Percentiles rank a stretch among this genome's conserved stretches.
Conservation (phyloP, 2,113 vertebrate species). For the Toxotes chatareus region DNA sequence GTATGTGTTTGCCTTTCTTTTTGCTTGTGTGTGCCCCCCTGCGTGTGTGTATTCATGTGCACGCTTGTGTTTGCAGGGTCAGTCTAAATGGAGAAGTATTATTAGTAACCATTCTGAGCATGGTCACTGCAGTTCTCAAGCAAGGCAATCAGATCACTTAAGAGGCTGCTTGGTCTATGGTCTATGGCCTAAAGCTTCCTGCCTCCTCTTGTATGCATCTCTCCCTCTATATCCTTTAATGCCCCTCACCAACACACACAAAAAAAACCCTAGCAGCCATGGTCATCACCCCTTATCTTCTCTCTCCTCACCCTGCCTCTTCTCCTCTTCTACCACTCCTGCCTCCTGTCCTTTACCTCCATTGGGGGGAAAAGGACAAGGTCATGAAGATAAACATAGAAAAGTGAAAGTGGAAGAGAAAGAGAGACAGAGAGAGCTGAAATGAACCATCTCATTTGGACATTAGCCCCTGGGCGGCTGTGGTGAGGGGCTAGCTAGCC, state of each 20-base stretch:
- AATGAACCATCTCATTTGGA: constrained; percentile 90
- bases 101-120: constrained; percentile 80
- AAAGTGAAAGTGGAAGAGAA: constrained; percentile 68
- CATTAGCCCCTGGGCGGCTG: constrained; percentile 86
- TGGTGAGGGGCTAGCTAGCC: constrained; percentile 88
- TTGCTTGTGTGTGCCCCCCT: not conserved
- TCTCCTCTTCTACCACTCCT: constrained; percentile 59
- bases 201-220: constrained; percentile 68
- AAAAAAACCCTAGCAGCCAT: constrained; percentile 65
- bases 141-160: constrained; percentile 84
- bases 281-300: constrained; percentile 74
- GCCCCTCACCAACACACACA: constrained; percentile 63
- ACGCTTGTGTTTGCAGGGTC: constrained; percentile 47
- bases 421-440: constrained; percentile 77
- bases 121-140: constrained; percentile 65
- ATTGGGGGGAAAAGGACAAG: constrained; percentile 71
- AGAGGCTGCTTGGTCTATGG: constrained; percentile 85
- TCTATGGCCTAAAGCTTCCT: constrained; percentile 86
- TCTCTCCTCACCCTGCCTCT: constrained; percentile 53
- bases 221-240: constrained; percentile 62
- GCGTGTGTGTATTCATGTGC: constrained; percentile 34
- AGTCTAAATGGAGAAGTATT: constrained; percentile 81
- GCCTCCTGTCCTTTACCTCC: constrained; percentile 73
- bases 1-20: constrained; percentile 36
- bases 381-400: constrained; percentile 78